A percentile compares a stretch with the other conserved stretches of the same genome.
These are phyloP conservation scores for Lasioglossum figueresi DNA, from an alignment of 2,888 invertebrate species.

Conservation along the genomic window DNA sequence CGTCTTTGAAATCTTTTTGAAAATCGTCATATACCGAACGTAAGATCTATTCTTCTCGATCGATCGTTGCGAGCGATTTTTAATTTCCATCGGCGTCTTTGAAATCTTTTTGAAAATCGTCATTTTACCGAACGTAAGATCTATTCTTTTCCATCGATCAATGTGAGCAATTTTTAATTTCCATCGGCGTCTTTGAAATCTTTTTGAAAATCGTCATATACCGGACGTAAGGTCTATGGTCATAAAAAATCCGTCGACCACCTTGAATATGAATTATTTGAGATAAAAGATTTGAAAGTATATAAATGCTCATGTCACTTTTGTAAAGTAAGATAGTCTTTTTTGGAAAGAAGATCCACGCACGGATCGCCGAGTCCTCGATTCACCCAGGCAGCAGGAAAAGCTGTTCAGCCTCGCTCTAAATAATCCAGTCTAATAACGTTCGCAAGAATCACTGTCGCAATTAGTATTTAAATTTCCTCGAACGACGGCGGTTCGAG, in stretches of 20 bases:
- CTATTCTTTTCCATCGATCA: not conserved
- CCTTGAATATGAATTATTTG: too few relatives aligned
- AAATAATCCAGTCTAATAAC: not conserved
- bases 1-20: not conserved
- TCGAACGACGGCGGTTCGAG: conserved; percentile 1
- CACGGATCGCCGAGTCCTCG: not conserved
- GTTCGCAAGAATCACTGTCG: not conserved
- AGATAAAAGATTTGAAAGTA: too few relatives aligned
- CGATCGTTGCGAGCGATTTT: not conserved
- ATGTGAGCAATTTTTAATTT: not conserved
- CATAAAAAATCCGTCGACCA: too few relatives aligned
- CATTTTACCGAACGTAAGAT: not conserved
- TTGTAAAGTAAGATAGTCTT: too few relatives aligned
- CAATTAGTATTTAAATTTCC: conserved; percentile 13
- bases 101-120: not conserved
- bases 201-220: not conserved
- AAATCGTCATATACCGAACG: not conserved
- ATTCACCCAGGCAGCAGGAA: not conserved
- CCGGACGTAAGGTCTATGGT: not conserved
- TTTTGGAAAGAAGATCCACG: not conserved
- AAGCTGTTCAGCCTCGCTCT: not conserved
- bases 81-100: not conserved
- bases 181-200: not conserved
- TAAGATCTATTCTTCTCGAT: not conserved
- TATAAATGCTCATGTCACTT: not conserved